Evolutionary conservation across 2,113 vertebrate species (phyloP).

Genomic region (Stegastes partitus): DNA sequence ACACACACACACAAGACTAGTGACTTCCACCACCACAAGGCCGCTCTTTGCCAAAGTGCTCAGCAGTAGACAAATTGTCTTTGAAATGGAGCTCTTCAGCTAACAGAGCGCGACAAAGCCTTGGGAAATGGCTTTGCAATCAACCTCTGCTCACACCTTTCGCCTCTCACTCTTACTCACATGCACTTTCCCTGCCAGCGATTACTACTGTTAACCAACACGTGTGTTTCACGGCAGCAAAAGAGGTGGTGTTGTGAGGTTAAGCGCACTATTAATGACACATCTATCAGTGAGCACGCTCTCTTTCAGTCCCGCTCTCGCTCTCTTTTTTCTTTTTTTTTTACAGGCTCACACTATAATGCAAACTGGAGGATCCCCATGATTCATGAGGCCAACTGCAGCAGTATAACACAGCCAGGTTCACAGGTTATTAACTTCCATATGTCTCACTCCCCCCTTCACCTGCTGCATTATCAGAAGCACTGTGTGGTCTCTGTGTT

Average conservation of each 20-base stretch:
- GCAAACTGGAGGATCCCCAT: neutral
- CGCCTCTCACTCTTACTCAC: conserved; percentile 22
- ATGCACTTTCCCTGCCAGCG: neutral
- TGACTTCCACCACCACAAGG: conserved; percentile 40
- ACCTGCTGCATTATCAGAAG: conserved; percentile 21
- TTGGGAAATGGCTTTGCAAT: conserved; percentile 70
- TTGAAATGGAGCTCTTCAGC: conserved; percentile 69
- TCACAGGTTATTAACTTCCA: conserved; percentile 53
- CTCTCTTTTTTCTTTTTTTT: neutral
- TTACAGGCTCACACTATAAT: neutral
- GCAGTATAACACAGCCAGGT: conserved; percentile 25
- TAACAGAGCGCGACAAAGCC: conserved; percentile 71
- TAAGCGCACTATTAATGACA: conserved; percentile 24
- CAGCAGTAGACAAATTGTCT: conserved; percentile 72
- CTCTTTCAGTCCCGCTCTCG: neutral
- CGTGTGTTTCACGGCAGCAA: conserved; percentile 33
- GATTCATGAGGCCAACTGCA: conserved; percentile 19
- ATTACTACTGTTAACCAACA: conserved; percentile 47
- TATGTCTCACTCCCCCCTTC: conserved; percentile 36
- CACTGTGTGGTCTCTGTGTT: conserved; percentile 6
- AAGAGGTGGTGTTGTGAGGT: conserved; percentile 15
- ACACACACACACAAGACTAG: neutral
- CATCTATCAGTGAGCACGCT: neutral
- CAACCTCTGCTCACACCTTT: conserved; percentile 70
- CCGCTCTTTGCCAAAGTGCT: conserved; percentile 51